Evolutionary conservation across 2,888 invertebrate species (phyloP), one percentile per base, ranked within the genome.

Genomic region (Plagodis pulveraria): DNA sequence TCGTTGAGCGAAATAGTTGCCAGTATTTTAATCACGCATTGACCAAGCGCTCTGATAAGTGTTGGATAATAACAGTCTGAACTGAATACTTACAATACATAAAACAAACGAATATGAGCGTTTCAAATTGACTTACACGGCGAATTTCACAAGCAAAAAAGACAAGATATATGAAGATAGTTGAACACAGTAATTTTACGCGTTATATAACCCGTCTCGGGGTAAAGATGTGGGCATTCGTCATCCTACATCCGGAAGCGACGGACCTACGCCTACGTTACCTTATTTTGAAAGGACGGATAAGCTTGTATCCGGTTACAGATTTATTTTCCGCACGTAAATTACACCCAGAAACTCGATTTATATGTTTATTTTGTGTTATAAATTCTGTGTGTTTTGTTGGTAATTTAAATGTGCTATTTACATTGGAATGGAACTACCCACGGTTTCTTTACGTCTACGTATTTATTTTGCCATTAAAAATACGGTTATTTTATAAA

Each of bases 111-210:
- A 22, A 22, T 22, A 22, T 2, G 22, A 22, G 2, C 22, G 22
- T 22, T 22, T 22, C 22, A 22, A 22, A 22, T 22, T 2, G 4
- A 22, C 22, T 22, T 6, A 42, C 42, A 42, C 12, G 6, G 7
- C 38, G 12, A 42, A 72, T 72, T 74, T 76, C 71, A 65, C 63
- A 71, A 69, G 53, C 60, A 63, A 70, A 75, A 66, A 69, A 68
- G 70, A 72, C 72, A 68, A 78, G 82, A 87, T 76, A 77, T 84
- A 83, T 80, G 83, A 77, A 78, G 79, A 82, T 84, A 86, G 83
- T 85, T 84, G 82, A 82, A 83, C 84, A 81, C 83, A 80, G 86
- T 89, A 86, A 91, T 90, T 90, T 91, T 86, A 84, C 89, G 89
- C 89, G 81, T 89, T 89, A 90, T 89, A 81, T 89, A 86, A 83